These are phyloP conservation scores for Paracentrotus lividus DNA, from an alignment of 53 echinoderm and acorn worm species.

Conservation along the genomic window DNA sequence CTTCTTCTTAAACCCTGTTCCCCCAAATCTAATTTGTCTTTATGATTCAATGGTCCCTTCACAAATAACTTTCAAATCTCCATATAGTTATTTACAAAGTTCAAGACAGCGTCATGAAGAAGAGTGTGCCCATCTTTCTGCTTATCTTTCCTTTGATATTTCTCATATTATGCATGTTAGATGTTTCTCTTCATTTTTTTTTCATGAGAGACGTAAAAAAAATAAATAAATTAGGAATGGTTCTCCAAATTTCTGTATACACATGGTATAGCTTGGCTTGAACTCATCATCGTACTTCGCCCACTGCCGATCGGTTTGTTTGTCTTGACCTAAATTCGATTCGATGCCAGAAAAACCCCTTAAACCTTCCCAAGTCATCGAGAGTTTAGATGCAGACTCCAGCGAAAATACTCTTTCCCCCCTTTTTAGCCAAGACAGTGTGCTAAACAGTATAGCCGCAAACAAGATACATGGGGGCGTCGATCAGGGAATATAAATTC, in stretches of 20 bases:
- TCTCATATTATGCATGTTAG: no score
- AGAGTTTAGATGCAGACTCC: slow-evolving; percentile 24
- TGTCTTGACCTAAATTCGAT: slow-evolving; percentile 59
- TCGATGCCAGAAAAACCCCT: slow-evolving; percentile 29
- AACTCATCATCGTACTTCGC: slow-evolving; percentile 57
- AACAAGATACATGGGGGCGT: background rate
- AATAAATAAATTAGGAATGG: background rate
- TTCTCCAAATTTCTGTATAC: slow-evolving; percentile 29
- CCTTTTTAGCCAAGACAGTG: background rate
- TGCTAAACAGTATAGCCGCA: background rate
- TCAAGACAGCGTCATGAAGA: no score
- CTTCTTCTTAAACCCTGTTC: no score
- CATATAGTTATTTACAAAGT: no score
- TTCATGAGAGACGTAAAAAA: no score
- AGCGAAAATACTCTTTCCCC: slow-evolving; percentile 7
- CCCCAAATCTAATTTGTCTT: no score
- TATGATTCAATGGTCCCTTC: no score
- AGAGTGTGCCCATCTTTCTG: no score
- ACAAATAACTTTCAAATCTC: no score
- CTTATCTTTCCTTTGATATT: no score
- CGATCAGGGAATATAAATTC: background rate
- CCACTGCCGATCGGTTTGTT: slow-evolving; percentile 52
- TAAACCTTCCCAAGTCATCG: slow-evolving; percentile 1
- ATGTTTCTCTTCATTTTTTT: no score
- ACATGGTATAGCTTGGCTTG: no score